phyloP scores from a whole-genome alignment of 2,113 vertebrate genomes.

The Dinomys branickii region DNA sequence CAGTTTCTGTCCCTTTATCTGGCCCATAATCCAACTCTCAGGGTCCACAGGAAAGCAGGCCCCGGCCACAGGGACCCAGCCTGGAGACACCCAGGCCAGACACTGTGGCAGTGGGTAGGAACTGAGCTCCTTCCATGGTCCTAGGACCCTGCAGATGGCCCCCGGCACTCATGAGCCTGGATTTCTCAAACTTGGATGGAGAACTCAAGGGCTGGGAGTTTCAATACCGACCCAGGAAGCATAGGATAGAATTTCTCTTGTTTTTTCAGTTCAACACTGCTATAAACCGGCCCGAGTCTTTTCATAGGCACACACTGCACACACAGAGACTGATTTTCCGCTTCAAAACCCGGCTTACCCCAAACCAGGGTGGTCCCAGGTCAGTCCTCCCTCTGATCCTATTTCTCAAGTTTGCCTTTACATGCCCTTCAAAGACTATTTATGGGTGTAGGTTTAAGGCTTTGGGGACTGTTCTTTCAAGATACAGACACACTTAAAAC shows the following conservation, averaged over 20 bases:
- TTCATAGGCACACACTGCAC: background rate
- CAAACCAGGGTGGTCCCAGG: constrained; percentile 44
- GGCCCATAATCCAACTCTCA: background rate
- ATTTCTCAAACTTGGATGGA: background rate
- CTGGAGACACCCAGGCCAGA: background rate
- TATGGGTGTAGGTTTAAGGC: constrained; percentile 20
- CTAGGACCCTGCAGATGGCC: accelerated
- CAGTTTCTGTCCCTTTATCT: accelerated
- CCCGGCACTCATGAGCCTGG: too few species aligned
- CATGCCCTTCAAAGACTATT: constrained; percentile 48
- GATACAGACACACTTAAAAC: constrained; percentile 46
- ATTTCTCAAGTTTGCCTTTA: constrained; percentile 11
- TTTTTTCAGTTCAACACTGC: background rate
- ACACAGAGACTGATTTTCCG: background rate
- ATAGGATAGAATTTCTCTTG: background rate
- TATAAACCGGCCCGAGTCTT: background rate
- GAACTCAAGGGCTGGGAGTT: background rate
- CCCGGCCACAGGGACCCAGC: background rate
- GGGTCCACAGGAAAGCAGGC: background rate
- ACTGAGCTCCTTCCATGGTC: background rate
- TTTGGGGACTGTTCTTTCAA: constrained; percentile 55
- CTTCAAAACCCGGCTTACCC: background rate
- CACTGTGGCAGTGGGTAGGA: accelerated
- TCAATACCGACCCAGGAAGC: too few species aligned
- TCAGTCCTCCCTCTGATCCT: background rate